phyloP scores from a whole-genome alignment of 2,113 vertebrate genomes.

The Phaetusa simplex region DNA sequence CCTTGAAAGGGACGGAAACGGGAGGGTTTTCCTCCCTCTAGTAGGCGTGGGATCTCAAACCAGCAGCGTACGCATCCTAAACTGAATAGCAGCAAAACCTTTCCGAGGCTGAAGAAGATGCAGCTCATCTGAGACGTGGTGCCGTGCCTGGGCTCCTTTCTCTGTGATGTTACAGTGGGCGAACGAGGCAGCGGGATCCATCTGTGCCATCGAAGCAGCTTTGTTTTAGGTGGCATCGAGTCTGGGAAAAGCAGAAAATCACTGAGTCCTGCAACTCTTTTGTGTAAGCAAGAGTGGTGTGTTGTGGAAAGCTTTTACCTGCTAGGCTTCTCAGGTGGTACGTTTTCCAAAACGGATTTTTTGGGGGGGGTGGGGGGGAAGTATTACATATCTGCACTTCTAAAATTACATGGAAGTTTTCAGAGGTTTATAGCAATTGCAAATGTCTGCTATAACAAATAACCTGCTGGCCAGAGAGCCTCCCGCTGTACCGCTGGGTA shows the following conservation, averaged over 20 bases:
- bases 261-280: background rate
- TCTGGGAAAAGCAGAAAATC: background rate
- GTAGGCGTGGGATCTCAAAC: accelerated
- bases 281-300: background rate
- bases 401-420: background rate
- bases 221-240: background rate
- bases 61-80: background rate
- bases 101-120: background rate
- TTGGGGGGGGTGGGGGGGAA: too few species aligned
- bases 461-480: background rate
- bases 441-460: background rate
- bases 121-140: background rate
- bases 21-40: background rate
- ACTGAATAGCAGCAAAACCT: background rate
- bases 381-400: background rate
- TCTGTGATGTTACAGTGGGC: accelerated
- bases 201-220: background rate
- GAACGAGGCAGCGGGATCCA: accelerated
- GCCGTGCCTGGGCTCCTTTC: background rate
- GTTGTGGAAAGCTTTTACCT: background rate
- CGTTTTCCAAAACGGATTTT: background rate
- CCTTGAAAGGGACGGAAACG: background rate
- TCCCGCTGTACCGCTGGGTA: background rate
- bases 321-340: background rate
- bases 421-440: background rate